phyloP scores from a whole-genome alignment of 2,113 vertebrate genomes.

The Pagrus major region DNA sequence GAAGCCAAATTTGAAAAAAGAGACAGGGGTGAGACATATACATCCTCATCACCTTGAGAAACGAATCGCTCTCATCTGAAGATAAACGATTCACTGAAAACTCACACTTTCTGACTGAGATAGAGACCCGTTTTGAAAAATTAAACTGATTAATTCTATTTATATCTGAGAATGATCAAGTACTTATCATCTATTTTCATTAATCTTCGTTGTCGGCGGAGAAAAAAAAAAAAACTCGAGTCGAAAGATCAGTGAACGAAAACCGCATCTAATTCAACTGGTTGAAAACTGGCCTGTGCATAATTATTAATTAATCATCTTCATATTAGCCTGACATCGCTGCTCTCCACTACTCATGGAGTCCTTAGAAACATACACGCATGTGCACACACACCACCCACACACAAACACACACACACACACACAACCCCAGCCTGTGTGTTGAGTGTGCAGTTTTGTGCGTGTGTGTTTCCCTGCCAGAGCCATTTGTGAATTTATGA shows the following conservation, averaged over 20 bases:
- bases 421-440: background rate
- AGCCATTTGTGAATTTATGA: slow-evolving; percentile 51
- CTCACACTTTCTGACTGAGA: slow-evolving; percentile 23
- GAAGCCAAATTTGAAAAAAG: background rate
- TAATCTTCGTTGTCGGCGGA: slow-evolving; percentile 66
- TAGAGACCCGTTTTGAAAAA: slow-evolving; percentile 49
- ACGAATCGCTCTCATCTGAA: slow-evolving; percentile 2
- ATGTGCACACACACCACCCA: slow-evolving; percentile 11
- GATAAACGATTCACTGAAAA: slow-evolving; percentile 19
- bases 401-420: slow-evolving; percentile 6
- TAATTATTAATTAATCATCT: slow-evolving; percentile 77
- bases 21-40: too few relatives aligned
- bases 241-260: slow-evolving; percentile 64
- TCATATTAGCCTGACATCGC: slow-evolving; percentile 65
- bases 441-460: background rate
- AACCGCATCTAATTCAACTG: slow-evolving; percentile 72
- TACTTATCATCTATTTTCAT: slow-evolving; percentile 73
- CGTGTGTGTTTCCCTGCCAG: slow-evolving; percentile 33
- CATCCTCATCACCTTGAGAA: slow-evolving; percentile 13
- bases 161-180: slow-evolving; percentile 69
- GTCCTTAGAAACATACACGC: slow-evolving; percentile 17
- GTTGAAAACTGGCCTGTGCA: slow-evolving; percentile 64
- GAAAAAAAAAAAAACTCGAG: slow-evolving; percentile 32
- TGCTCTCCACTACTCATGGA: slow-evolving; percentile 44
- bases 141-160: slow-evolving; percentile 64